A percentile compares a stretch with the other conserved stretches of the same genome.
phyloP scores from a whole-genome alignment of 2,113 vertebrate genomes.

The Takifugu flavidus region DNA sequence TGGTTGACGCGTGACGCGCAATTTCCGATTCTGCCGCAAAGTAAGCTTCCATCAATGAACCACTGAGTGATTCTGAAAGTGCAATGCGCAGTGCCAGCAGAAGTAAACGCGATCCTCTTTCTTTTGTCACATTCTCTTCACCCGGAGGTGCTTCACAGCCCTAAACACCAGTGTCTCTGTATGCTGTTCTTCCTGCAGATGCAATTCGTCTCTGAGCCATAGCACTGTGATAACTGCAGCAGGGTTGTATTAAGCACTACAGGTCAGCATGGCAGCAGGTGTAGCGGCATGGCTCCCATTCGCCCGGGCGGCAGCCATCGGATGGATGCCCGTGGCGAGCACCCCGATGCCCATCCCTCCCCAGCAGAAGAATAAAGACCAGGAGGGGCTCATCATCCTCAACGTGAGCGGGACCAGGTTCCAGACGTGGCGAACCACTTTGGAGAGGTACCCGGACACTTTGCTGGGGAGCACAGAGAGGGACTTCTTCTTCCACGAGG shows the following conservation, averaged over 20 bases:
- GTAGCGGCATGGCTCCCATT: conserved; percentile 98
- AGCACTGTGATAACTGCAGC: conserved; percentile 64
- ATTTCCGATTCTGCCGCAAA: conserved; percentile 62
- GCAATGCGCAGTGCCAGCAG: conserved; percentile 45
- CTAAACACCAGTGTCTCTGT: conserved; percentile 43
- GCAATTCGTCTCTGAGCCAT: conserved; percentile 57
- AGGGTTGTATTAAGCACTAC: conserved; percentile 47
- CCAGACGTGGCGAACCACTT: conserved; percentile 95
- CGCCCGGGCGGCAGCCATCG: conserved; percentile 94
- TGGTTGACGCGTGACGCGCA: conserved; percentile 6
- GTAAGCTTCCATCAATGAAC: conserved; percentile 46
- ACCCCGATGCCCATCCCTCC: conserved; percentile 93
- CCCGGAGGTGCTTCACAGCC: conserved; percentile 4
- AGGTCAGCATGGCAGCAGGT: conserved; percentile 90
- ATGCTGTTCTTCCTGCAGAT: conserved; percentile 62
- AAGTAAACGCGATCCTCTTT: conserved; percentile 42
- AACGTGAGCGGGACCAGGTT: conserved; percentile 96
- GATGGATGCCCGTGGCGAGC: conserved; percentile 99
- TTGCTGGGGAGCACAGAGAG: conserved; percentile 93
- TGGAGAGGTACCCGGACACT: conserved; percentile 96
- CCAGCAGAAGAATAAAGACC: conserved; percentile 84
- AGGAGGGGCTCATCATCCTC: conserved; percentile 92
- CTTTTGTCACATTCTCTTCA: conserved; percentile 17
- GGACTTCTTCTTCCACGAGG: conserved; percentile 98
- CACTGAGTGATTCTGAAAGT: conserved; percentile 41